Base-by-base conservation (phyloP, 2,888 invertebrate species). In the Eupithecia subfuscata region DNA sequence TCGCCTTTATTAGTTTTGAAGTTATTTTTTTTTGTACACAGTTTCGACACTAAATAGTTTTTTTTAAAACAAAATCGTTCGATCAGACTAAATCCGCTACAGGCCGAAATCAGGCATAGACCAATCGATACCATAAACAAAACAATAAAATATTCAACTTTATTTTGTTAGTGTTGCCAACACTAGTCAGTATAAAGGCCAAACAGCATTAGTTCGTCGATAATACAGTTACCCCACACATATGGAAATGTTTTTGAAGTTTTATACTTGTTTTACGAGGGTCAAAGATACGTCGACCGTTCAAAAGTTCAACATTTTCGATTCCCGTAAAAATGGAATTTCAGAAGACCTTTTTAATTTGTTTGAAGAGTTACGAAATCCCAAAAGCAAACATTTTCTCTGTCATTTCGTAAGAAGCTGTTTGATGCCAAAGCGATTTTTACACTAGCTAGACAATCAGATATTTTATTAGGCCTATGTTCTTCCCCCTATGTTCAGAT, bases 211-310 rank as follows among this genome's bases (percentile, higher is more conserved):
- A 84, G 79, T 84, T 81, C 78, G 75, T 74, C 71, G 79, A 80
- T 84, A 82, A 81, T 76, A 75, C 56, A 73, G 78, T 81, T 86
- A 84, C 85, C 74, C 73, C 75, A 65, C 82, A 76, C 83, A 82
- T 85, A 86, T 84, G 86, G 84, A 79, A 86, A 85, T 84, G 80
- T 80, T 83, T 83, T 78, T 75, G 78, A 82, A 84, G 75, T 86
- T 86, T 85, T 84, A 86, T 81, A 75, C 83, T 75, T 72, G 22
- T 79, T 86, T 84, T 84, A 86, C 79, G 83, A 83, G 76, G 79
- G 79, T 73, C 71, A 69, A 75, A 64, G 68, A 68, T 77, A 78
- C 71, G 40, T 70, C 78, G 70, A 75, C 70, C 37, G 67, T 67
- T 81, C 64, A 25, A n/a, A 30, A 74, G 67, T 67, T 72, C 0